Base-by-base conservation (phyloP, 2,888 invertebrate genomes). In the Kryphioiulus occultus region DNA sequence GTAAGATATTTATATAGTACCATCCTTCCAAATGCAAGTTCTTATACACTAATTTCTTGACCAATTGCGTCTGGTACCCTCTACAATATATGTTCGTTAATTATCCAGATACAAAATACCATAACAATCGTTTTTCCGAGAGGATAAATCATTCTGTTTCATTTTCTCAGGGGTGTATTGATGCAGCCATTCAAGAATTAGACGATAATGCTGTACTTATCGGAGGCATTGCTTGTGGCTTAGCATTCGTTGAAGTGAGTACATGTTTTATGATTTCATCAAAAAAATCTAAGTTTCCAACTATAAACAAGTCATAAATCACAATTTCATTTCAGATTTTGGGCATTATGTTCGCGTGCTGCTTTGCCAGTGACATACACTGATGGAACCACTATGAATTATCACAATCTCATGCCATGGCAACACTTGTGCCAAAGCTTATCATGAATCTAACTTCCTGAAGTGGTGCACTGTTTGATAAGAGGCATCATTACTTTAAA, bases 201-300 rank as follows among this genome's bases (percentile, higher is more conserved):
- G 84, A 84, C 42, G 84, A 84, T 10, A 84, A 84, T 42, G 84
- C 84, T 7, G 84, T 84, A n/a, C 42, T 84, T n/a, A 84, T 84
- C 35, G 84, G 84, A n/a, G 84, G 84, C 17, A 84, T 84, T 15
- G 84, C 84, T 10, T 39, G 35, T 17, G 84, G 84, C 12, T 42
- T 84, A 17, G 35, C 39, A 39, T 84, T 84, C 22, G 84, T 84
- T 84, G 84, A 84, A 42, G 84, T 84, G 22, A 84, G 84, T 35
- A n/a, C 35, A 68, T 22, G 7, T 5, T n/a, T 53, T 53, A 53
- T 68, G 68, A 68, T 35, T 35, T 35, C 35, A 35, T 22, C 22
- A 26, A 26, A 68, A 26, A 26, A 68, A 47, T 10, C 10, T 22
- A 26, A 10, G 22, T 68, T 19, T 19, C n/a, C 35, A 35, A 7